Evolutionary conservation across 2,113 vertebrate species (phyloP).

Genomic region (Pycnonotus jocosus): DNA sequence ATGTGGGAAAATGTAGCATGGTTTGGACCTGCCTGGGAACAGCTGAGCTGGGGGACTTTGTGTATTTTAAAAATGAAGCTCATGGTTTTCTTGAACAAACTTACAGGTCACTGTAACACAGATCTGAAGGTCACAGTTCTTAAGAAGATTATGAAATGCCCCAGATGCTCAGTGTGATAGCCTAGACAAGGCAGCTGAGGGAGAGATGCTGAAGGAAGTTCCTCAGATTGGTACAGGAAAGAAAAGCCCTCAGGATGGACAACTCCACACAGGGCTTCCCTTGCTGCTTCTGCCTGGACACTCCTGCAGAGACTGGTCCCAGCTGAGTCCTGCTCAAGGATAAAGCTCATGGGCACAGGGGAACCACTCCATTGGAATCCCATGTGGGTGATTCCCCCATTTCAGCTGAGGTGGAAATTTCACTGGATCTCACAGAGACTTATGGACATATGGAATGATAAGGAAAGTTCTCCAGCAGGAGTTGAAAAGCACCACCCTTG

Average conservation of each 20-base stretch:
- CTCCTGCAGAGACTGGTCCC: neutral
- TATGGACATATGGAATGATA: neutral
- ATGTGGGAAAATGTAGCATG: neutral
- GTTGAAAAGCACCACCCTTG: neutral
- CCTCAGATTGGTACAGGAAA: neutral
- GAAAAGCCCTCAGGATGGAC: neutral
- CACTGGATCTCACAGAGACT: neutral
- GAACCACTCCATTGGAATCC: neutral
- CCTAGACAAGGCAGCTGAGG: neutral
- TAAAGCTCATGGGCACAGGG: neutral
- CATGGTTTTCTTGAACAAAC: neutral
- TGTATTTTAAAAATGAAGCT: neutral
- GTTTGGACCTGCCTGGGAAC: neutral
- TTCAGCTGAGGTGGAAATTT: neutral
- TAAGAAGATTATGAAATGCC: neutral
- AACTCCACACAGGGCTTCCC: neutral
- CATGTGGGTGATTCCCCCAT: neutral
- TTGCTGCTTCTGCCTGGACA: neutral
- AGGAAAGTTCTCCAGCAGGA: neutral
- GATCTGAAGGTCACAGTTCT: neutral
- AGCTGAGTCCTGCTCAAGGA: neutral
- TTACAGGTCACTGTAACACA: neutral
- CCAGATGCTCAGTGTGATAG: neutral
- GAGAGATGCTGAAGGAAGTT: neutral
- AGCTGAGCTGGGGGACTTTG: neutral